Percentiles rank a stretch among this genome's conserved stretches.
These are phyloP conservation scores for Hyppa rectilinea DNA, from an alignment of 2,888 invertebrate species.

Conservation along the genomic window DNA sequence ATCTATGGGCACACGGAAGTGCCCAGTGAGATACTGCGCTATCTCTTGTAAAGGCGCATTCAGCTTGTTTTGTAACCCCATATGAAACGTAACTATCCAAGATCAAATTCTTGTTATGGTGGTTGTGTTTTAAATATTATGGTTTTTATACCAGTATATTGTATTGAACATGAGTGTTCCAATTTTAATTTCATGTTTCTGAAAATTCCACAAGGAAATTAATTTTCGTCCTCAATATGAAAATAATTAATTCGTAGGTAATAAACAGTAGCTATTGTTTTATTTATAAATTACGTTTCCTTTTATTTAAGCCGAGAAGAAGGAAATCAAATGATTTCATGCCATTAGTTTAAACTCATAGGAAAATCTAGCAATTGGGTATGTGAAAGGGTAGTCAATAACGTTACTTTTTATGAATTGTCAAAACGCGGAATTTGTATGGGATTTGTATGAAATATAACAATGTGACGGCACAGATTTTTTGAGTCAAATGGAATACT, in stretches of 20 bases:
- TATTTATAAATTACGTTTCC: not conserved
- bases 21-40: not conserved
- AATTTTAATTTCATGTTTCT: not conserved
- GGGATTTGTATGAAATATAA: too few relatives aligned
- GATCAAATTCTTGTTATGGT: not conserved
- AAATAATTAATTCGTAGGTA: not conserved
- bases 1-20: not conserved
- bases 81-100: not conserved
- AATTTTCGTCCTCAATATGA: not conserved
- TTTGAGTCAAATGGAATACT: too few relatives aligned
- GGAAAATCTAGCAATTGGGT: too few relatives aligned
- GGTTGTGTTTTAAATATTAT: not conserved
- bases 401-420: too few relatives aligned
- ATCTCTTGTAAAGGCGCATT: not conserved
- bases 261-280: not conserved
- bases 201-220: not conserved
- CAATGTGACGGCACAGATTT: too few relatives aligned
- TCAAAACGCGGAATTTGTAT: too few relatives aligned
- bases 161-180: not conserved
- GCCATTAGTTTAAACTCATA: conserved; percentile 10
- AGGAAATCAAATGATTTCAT: conserved; percentile 20
- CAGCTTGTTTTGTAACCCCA: not conserved
- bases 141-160: not conserved
- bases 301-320: not conserved
- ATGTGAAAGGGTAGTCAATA: too few relatives aligned